These are phyloP conservation scores for Bombus terrestris DNA, from an alignment of 1,140 invertebrate species.

Conservation along the genomic window DNA sequence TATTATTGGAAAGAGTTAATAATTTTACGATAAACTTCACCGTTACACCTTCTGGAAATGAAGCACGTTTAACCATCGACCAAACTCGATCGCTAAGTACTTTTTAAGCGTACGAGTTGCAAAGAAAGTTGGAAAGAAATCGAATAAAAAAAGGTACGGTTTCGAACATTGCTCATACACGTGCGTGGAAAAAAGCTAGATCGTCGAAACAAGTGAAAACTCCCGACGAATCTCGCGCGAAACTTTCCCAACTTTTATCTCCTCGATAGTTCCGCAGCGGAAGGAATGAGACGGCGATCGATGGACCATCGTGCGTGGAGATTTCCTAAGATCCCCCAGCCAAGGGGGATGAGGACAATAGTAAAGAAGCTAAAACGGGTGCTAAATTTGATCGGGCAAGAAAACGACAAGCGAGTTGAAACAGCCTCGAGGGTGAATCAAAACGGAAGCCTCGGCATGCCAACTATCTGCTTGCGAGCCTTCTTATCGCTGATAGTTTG, in stretches of 20 bases:
- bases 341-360: no score
- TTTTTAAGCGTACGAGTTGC: background rate
- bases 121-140: background rate
- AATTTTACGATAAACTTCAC: background rate
- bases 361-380: slow-evolving; percentile 36
- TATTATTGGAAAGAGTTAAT: background rate
- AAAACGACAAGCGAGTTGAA: slow-evolving; percentile 26
- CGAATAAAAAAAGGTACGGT: background rate
- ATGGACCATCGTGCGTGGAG: slow-evolving; percentile 13
- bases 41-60: background rate
- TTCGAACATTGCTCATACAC: background rate
- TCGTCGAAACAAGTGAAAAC: slow-evolving; percentile 29
- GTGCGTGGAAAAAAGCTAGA: background rate
- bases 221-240: background rate
- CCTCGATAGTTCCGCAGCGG: background rate
- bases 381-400: slow-evolving; percentile 21
- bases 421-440: slow-evolving; percentile 32
- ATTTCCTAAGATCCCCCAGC: background rate
- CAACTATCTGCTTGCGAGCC: slow-evolving; percentile 20
- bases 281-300: slow-evolving; percentile 40
- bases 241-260: slow-evolving; percentile 29
- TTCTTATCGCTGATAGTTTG: slow-evolving; percentile 38
- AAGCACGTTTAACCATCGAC: background rate
- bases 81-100: background rate
- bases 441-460: slow-evolving; percentile 10